Evolutionary conservation across 2,797 vertebrate genomes (phyloP).

Genomic region (Clarias platycephalus): DNA sequence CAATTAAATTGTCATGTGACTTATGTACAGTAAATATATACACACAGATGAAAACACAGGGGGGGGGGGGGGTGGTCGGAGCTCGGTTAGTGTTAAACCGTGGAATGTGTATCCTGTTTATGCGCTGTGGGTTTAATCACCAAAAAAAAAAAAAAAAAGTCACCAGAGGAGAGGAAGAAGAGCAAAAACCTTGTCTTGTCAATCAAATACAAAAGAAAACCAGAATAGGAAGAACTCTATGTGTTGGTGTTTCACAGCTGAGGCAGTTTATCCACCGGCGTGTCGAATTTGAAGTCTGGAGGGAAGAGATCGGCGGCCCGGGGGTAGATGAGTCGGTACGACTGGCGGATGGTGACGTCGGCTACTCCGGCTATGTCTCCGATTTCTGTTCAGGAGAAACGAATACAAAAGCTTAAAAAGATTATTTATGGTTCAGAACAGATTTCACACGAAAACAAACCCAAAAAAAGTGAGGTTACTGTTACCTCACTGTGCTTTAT

Average conservation of each 20-base stretch:
- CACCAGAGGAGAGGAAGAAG: slow-evolving; percentile 60
- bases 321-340: slow-evolving; percentile 96
- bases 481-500: not conserved
- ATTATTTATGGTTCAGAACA: not conserved
- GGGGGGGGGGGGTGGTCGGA: slow-evolving; percentile 56
- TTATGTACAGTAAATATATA: slow-evolving; percentile 84
- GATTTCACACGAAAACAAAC: not conserved
- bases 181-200: slow-evolving; percentile 61
- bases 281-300: slow-evolving; percentile 97
- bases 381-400: slow-evolving; percentile 79
- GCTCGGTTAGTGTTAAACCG: slow-evolving; percentile 67
- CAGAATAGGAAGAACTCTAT: slow-evolving; percentile 60
- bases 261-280: slow-evolving; percentile 95
- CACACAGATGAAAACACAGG: slow-evolving; percentile 79
- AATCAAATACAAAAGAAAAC: slow-evolving; percentile 58
- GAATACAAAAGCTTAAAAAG: not conserved
- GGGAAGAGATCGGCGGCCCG: slow-evolving; percentile 96
- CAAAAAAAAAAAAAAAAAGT: slow-evolving; percentile 48
- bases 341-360: slow-evolving; percentile 96
- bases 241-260: slow-evolving; percentile 80
- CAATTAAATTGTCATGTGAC: slow-evolving; percentile 76
- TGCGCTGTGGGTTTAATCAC: not conserved
- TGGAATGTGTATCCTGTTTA: slow-evolving; percentile 85
- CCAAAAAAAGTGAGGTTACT: not conserved
- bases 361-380: slow-evolving; percentile 97